Evolutionary conservation across 2,888 invertebrate species (phyloP), one percentile per base, ranked within the genome.

Genomic region (Muscina levida): DNA sequence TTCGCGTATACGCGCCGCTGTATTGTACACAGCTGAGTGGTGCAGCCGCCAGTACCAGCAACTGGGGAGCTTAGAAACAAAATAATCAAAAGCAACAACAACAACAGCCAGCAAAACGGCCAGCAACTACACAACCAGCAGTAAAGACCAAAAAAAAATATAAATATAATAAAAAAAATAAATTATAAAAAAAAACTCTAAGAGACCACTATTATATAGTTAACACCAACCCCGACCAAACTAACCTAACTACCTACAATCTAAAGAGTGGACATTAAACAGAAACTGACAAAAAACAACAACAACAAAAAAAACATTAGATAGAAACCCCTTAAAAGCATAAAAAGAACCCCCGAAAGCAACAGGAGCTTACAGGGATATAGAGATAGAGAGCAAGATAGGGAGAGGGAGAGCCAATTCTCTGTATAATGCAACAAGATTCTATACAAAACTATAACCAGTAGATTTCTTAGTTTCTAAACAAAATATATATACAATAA

Each of bases 21-120:
- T n/a, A n/a, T n/a, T n/a, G 77, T 53, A 74, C 65, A 56, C 81
- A 81, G 53, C 74, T 73, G 73, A 81, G n/a, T n/a, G 73, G 80
- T 77, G 59, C 59, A 57, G 57, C 53, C n/a, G n/a, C n/a, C n/a
- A n/a, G n/a, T n/a, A n/a, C n/a, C 53, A 44, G 44, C n/a, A 10
- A 44, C 13, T 76, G 65, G 62, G 73, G 65, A 80, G 80, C 77
- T 80, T 80, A 77, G 66, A 80, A 80, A 56, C 4, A 56, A 51
- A n/a, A n/a, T n/a, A n/a, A n/a, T n/a, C 53, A 17, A 31, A 4
- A 57, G 15, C 31, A 31, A 37, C 57, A 57, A 31, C 57, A 57
- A n/a, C 24, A 26, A 57, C 26, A n/a, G n/a, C 62, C 6, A 19
- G 19, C 17, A 51, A 51, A 19, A 6, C 19, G 39, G 26, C 39